Evolutionary conservation across 2,888 invertebrate species (phyloP).

Genomic region (Platynereis dumerilii): DNA sequence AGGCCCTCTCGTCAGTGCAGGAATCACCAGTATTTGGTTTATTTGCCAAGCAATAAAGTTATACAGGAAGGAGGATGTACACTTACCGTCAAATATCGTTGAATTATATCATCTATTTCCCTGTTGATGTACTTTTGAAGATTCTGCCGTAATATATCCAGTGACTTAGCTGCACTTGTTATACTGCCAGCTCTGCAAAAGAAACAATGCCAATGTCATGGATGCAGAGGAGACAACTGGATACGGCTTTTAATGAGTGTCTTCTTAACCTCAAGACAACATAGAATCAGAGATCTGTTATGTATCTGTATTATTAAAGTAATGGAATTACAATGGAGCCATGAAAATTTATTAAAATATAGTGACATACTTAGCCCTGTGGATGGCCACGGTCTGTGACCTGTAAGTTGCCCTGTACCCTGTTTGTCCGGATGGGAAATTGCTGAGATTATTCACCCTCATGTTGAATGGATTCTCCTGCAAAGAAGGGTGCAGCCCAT

Average conservation of each 20-base stretch:
- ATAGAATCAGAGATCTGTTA: too few species aligned
- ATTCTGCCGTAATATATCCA: constrained; percentile 78
- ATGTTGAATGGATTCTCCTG: constrained; percentile 70
- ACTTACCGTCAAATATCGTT: constrained; percentile 77
- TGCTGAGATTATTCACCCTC: constrained; percentile 77
- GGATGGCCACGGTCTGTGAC: constrained; percentile 60
- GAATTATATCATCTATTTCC: constrained; percentile 79
- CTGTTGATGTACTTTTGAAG: constrained; percentile 79
- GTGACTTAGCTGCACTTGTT: constrained; percentile 74
- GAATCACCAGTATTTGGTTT: too few species aligned
- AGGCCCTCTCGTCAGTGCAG: too few species aligned
- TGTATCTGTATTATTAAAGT: too few species aligned
- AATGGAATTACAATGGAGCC: too few species aligned
- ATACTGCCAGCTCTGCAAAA: constrained; percentile 51
- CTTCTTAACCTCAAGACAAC: too few species aligned
- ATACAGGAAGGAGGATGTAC: background rate
- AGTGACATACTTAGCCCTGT: constrained; percentile 61
- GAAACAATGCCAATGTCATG: background rate
- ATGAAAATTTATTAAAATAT: background rate
- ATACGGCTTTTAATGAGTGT: background rate
- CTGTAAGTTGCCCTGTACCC: constrained; percentile 59
- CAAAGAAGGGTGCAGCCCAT: too few species aligned
- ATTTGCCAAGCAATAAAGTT: too few species aligned
- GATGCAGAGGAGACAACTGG: background rate
- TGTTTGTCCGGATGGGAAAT: constrained; percentile 65